These are phyloP conservation scores for Chlorodrepanis virens DNA, from an alignment of 2,113 vertebrate species.

Conservation along the genomic window DNA sequence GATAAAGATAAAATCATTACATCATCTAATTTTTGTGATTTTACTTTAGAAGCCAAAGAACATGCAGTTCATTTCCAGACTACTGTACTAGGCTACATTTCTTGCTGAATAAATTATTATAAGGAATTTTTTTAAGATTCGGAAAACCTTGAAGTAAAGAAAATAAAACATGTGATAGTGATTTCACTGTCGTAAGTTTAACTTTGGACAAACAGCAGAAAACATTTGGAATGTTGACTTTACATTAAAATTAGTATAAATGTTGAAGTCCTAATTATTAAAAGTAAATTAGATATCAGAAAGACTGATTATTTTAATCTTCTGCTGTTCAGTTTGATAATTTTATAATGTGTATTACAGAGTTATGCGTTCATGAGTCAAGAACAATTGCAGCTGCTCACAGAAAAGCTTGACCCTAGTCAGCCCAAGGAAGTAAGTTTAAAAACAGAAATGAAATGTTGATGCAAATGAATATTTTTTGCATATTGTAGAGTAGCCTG, in stretches of 20 bases:
- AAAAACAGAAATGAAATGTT: not conserved
- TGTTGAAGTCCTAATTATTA: not conserved
- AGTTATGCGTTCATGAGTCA: conserved; percentile 92
- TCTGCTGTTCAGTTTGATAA: not conserved
- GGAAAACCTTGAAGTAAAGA: not conserved
- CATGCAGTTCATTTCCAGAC: not conserved
- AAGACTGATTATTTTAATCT: conserved; percentile 23
- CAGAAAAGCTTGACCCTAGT: conserved; percentile 84
- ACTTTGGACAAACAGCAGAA: not conserved
- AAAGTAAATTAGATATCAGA: not conserved
- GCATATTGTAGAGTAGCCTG: not conserved
- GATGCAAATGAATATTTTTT: not conserved
- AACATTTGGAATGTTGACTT: not conserved
- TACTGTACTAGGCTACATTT: not conserved
- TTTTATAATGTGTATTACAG: conserved; percentile 72
- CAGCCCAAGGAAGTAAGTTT: conserved; percentile 88
- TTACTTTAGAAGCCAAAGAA: not conserved
- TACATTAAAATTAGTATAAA: not conserved
- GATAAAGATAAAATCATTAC: not conserved
- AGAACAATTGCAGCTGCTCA: conserved; percentile 88
- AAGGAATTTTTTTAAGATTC: not conserved
- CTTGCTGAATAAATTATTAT: not conserved
- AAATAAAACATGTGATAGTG: not conserved
- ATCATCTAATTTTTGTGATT: not conserved
- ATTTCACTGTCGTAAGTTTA: not conserved